Base-by-base conservation (phyloP, 2,888 invertebrate species). In the Epistrophella euchroma region DNA sequence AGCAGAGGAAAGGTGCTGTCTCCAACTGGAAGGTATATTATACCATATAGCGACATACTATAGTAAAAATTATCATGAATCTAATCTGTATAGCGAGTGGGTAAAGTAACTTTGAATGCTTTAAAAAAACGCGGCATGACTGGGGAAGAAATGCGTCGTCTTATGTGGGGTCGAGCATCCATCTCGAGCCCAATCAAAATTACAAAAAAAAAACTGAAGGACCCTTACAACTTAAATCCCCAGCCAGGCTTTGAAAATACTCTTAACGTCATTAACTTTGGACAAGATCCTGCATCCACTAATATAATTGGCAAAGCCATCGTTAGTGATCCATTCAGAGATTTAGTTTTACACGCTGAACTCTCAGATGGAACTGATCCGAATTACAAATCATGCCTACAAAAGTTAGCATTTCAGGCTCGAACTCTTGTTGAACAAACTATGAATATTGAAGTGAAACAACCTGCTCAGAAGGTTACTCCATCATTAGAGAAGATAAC, bases 21-120 rank as follows among this genome's bases (percentile, higher is more conserved):
- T 94, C 96, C 70, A 99, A 99, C 92, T 99, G 99, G 99, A 99
- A 99, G 96, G 98, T 98, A 28, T n/a, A n/a, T n/a, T n/a, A n/a
- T n/a, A n/a, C n/a, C n/a, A n/a, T n/a, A n/a, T n/a, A n/a, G n/a
- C 28, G 28, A 28, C 28, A 28, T 0, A 4, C 4, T 28, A 5
- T 28, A 28, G 4, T 3, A 25, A 25, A 25, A 25, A 25, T 3
- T 25, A 4, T 25, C 25, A 15, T 28, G 3, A 15, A 10, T 9
- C 1, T 56, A 25, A 11, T n/a, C 11, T 43, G 17, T 77, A 28
- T 17, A 92, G 96, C 94, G 97, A 79, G 97, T 97, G 2, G 97
- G 97, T 2, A 97, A 96, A 92, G 97, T 97, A 43, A 97, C 97
- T 0, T 95, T 97, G 90, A 95, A 95, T 55, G 97, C 97, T 84